phyloP scores from a whole-genome alignment of 2,113 vertebrate species.

The Speoplatyrhinus poulsoni region DNA sequence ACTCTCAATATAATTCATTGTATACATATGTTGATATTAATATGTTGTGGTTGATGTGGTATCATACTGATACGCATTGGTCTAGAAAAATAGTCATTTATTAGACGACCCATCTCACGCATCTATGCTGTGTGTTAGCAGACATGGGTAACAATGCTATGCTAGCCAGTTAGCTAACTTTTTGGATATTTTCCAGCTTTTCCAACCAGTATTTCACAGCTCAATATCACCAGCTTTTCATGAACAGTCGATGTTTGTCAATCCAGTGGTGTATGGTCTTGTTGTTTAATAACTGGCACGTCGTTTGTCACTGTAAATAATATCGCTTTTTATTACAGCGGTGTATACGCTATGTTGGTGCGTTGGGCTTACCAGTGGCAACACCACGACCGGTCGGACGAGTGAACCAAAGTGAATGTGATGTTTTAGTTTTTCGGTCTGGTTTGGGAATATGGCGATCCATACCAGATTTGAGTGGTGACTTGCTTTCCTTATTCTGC shows the following conservation, averaged over 20 bases:
- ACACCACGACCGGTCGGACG: conserved; percentile 28
- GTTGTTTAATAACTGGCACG: not conserved
- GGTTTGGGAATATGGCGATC: conserved; percentile 28
- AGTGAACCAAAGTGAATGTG: conserved; percentile 37
- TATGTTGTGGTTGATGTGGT: not conserved
- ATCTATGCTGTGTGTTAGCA: conserved; percentile 35
- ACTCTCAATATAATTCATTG: conserved; percentile 16
- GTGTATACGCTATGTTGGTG: conserved; percentile 35
- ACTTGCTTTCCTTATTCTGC: conserved; percentile 70
- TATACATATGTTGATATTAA: not conserved
- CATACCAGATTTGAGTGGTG: conserved; percentile 66
- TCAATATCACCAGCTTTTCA: not conserved
- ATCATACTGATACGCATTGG: too few species aligned
- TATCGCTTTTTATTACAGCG: conserved; percentile 7
- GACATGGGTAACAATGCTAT: conserved; percentile 50
- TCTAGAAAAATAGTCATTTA: not conserved
- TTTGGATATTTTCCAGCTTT: conserved; percentile 56
- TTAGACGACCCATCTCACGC: conserved; percentile 31
- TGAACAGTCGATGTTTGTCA: not conserved
- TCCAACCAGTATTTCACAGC: conserved; percentile 17
- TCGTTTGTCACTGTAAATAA: conserved; percentile 1
- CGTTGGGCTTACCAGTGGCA: conserved; percentile 14
- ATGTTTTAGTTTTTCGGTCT: conserved; percentile 26
- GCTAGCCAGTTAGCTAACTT: conserved; percentile 57
- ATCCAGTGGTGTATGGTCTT: not conserved